A percentile compares a stretch with the other conserved stretches of the same genome.
phyloP scores from a whole-genome alignment of 2,797 vertebrate species.

The Strix occidentalis region DNA sequence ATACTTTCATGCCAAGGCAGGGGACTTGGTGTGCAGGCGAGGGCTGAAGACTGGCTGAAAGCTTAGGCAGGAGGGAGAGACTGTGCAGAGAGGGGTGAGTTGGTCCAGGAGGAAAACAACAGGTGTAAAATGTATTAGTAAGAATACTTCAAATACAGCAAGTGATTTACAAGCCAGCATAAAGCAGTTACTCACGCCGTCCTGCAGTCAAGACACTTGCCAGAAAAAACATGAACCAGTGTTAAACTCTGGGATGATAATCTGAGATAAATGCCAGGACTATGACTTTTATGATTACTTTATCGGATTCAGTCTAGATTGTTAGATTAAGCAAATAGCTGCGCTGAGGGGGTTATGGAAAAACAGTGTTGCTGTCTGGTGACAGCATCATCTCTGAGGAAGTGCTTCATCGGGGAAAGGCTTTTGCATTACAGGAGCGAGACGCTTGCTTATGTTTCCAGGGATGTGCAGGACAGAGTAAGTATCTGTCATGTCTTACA shows the following conservation, averaged over 20 bases:
- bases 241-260: background rate
- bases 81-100: background rate
- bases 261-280: conserved; percentile 13
- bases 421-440: background rate
- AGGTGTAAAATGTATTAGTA: background rate
- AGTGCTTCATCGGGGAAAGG: background rate
- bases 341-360: background rate
- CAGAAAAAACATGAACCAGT: background rate
- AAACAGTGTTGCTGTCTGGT: background rate
- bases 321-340: background rate
- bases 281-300: background rate
- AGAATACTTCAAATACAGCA: background rate
- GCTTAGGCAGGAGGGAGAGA: background rate
- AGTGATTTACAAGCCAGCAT: background rate
- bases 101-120: background rate
- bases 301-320: background rate
- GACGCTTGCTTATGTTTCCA: background rate
- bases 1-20: background rate
- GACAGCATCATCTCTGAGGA: background rate
- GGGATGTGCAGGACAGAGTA: background rate
- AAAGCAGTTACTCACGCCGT: background rate
- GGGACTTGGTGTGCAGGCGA: fast-evolving
- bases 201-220: background rate
- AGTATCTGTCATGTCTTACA: background rate
- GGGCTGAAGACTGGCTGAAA: background rate